phyloP scores from a whole-genome alignment of 2,888 invertebrate genomes.

The Lordiphosa fenestrarum region DNA sequence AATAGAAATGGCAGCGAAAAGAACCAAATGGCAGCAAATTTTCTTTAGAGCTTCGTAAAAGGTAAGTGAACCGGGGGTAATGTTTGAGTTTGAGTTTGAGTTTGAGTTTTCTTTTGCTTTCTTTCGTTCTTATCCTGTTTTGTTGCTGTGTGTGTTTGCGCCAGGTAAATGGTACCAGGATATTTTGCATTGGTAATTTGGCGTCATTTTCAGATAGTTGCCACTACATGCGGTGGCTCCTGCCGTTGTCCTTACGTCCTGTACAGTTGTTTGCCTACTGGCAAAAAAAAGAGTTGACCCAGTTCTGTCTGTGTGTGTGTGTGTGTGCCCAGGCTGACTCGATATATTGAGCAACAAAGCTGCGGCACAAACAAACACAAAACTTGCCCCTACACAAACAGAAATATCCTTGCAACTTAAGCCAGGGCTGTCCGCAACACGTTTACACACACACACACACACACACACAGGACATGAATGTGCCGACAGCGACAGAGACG shows the following conservation, averaged over 20 bases:
- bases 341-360: slow-evolving; percentile 64
- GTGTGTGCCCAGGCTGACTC: slow-evolving; percentile 25
- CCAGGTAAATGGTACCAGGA: slow-evolving; percentile 65
- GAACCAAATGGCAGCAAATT: slow-evolving; percentile 49
- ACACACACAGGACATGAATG: slow-evolving; percentile 35
- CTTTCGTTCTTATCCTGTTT: neutral
- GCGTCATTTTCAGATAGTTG: slow-evolving; percentile 72
- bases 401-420: slow-evolving; percentile 44
- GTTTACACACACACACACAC: slow-evolving; percentile 27
- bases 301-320: slow-evolving; percentile 32
- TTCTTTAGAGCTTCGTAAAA: slow-evolving; percentile 28
- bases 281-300: slow-evolving; percentile 46
- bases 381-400: slow-evolving; percentile 33
- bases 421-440: slow-evolving; percentile 43
- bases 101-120: slow-evolving; percentile 4
- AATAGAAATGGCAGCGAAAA: slow-evolving; percentile 17
- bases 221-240: slow-evolving; percentile 50
- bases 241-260: slow-evolving; percentile 16
- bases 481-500: slow-evolving; percentile 23
- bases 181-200: slow-evolving; percentile 73
- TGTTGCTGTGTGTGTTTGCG: slow-evolving; percentile 42
- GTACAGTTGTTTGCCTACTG: slow-evolving; percentile 12
- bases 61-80: slow-evolving; percentile 30
- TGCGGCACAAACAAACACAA: slow-evolving; percentile 52
- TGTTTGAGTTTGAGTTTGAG: slow-evolving; percentile 66